Percentiles rank a stretch among this genome's conserved stretches.
Evolutionary conservation across 2,797 vertebrate genomes (phyloP).

Genomic region (Acrocephalus scirpaceus): DNA sequence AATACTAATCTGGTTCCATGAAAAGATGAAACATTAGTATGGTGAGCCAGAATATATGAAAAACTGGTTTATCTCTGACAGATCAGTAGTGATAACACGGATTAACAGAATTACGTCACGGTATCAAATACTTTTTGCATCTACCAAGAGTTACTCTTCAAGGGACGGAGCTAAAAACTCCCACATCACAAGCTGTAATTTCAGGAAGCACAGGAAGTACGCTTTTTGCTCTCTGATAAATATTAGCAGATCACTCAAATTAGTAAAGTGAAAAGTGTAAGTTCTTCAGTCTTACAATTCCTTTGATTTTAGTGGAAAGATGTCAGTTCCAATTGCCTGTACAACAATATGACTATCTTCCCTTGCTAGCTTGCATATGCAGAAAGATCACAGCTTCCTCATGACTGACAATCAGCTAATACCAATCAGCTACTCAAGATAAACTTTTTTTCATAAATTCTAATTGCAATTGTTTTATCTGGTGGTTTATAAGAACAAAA

Average conservation of each 20-base stretch:
- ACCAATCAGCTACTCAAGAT: background rate
- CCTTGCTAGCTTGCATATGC: background rate
- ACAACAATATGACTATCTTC: background rate
- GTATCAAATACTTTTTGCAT: background rate
- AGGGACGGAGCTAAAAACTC: background rate
- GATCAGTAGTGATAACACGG: background rate
- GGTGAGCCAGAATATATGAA: background rate
- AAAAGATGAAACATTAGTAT: background rate
- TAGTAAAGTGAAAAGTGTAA: background rate
- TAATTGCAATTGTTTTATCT: background rate
- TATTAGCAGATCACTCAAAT: background rate
- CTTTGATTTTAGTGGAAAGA: background rate
- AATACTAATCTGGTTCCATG: background rate
- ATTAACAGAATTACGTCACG: background rate
- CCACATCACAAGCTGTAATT: background rate
- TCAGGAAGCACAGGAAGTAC: background rate
- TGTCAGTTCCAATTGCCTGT: background rate
- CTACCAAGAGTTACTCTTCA: background rate
- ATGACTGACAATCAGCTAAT: background rate
- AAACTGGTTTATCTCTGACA: background rate
- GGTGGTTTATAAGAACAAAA: background rate
- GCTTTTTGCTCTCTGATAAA: background rate
- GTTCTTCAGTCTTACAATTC: background rate
- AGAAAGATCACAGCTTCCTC: background rate
- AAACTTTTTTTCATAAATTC: background rate